These are phyloP conservation scores for Mesembrinibis cayennensis DNA, from an alignment of 2,113 vertebrate species.

Conservation along the genomic window DNA sequence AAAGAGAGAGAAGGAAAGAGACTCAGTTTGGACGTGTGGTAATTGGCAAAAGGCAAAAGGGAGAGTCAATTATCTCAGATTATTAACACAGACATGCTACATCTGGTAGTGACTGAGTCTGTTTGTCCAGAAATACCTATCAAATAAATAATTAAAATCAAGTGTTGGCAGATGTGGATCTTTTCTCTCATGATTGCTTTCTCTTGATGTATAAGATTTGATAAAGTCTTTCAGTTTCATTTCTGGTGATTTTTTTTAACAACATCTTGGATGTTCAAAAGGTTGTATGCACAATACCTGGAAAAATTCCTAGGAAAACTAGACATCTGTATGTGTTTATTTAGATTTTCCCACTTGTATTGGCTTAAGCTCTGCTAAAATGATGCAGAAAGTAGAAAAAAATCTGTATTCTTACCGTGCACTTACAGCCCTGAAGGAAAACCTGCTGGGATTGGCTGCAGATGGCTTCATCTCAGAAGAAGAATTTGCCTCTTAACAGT, in stretches of 20 bases:
- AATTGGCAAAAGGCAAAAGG: slow-evolving; percentile 69
- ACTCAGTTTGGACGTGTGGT: slow-evolving; percentile 29
- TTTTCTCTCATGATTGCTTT: slow-evolving; percentile 23
- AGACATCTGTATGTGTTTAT: slow-evolving; percentile 60
- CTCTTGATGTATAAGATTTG: slow-evolving; percentile 9
- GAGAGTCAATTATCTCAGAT: slow-evolving; percentile 70
- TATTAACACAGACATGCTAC: slow-evolving; percentile 68
- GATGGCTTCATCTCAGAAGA: slow-evolving; percentile 72
- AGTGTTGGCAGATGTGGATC: slow-evolving; percentile 49
- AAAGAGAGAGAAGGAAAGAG: not conserved
- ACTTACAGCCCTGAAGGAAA: slow-evolving; percentile 55
- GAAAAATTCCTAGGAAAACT: slow-evolving; percentile 45
- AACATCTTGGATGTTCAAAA: not conserved
- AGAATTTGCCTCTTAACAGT: slow-evolving; percentile 68
- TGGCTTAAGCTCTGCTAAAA: not conserved
- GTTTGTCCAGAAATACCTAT: slow-evolving; percentile 72
- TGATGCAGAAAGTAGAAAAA: slow-evolving; percentile 33
- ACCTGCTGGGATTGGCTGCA: slow-evolving; percentile 68
- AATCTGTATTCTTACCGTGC: slow-evolving; percentile 61
- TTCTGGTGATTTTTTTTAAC: not conserved
- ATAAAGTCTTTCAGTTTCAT: slow-evolving; percentile 12
- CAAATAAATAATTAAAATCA: slow-evolving; percentile 71
- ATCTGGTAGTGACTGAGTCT: slow-evolving; percentile 63
- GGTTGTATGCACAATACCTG: not conserved
- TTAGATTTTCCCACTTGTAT: slow-evolving; percentile 27